phyloP scores from a whole-genome alignment of 2,888 invertebrate genomes.

The Lissonota sp. region DNA sequence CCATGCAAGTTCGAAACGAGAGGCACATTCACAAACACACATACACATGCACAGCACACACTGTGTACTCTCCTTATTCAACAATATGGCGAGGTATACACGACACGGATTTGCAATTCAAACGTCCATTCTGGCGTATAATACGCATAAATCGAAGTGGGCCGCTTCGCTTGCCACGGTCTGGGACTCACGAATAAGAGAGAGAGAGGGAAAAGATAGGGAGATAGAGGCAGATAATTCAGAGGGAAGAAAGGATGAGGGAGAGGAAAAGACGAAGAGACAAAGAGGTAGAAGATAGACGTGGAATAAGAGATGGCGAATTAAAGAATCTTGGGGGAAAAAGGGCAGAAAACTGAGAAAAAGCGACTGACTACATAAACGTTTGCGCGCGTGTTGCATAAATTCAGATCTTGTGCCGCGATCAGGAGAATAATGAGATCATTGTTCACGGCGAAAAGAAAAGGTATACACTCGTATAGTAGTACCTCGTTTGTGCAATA shows the following conservation, averaged over 20 bases:
- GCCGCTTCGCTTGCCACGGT: slow-evolving; percentile 56
- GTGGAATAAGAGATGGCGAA: slow-evolving; percentile 46
- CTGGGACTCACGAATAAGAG: slow-evolving; percentile 61
- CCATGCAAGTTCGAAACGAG: slow-evolving; percentile 60
- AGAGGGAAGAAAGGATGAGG: slow-evolving; percentile 12
- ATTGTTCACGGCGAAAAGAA: slow-evolving; percentile 73
- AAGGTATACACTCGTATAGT: slow-evolving; percentile 24
- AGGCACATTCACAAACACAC: no score
- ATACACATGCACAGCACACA: slow-evolving; percentile 41
- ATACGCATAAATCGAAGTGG: slow-evolving; percentile 76
- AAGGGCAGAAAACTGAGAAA: slow-evolving; percentile 50
- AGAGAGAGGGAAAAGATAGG: slow-evolving; percentile 40
- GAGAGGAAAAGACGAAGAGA: slow-evolving; percentile 16
- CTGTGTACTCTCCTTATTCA: slow-evolving; percentile 64
- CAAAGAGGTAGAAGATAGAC: slow-evolving; percentile 31
- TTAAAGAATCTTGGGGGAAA: slow-evolving; percentile 58
- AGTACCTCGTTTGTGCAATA: slow-evolving; percentile 2
- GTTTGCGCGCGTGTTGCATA: slow-evolving; percentile 63
- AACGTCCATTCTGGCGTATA: slow-evolving; percentile 74
- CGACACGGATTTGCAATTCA: slow-evolving; percentile 80
- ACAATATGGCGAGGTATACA: slow-evolving; percentile 67
- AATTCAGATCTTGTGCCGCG: slow-evolving; percentile 73
- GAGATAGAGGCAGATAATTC: neutral
- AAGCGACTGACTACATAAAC: slow-evolving; percentile 61
- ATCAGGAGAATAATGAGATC: slow-evolving; percentile 78